These are phyloP conservation scores for Aviceda subcristata DNA, from an alignment of 2,113 vertebrate species.

Conservation along the genomic window DNA sequence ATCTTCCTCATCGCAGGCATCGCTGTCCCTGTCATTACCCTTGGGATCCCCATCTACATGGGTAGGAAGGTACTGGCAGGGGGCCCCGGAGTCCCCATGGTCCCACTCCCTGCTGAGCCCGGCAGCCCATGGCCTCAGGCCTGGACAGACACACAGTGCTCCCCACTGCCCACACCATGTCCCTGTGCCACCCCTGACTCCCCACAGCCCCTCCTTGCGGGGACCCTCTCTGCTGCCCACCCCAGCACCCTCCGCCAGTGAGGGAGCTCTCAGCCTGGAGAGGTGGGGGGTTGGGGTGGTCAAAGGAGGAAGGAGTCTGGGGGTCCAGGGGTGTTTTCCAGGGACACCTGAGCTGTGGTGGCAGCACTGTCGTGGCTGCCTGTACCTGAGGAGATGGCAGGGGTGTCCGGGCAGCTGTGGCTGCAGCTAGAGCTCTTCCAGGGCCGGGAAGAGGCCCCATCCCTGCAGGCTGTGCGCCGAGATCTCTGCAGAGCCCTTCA, in stretches of 20 bases:
- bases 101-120: background rate
- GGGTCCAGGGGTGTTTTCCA: background rate
- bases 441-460: background rate
- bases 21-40: constrained; percentile 85
- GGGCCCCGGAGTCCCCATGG: background rate
- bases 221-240: background rate
- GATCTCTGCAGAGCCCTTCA: background rate
- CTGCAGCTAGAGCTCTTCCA: background rate
- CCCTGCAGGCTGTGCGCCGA: accelerated
- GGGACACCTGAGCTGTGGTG: background rate
- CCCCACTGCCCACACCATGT: background rate
- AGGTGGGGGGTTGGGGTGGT: background rate
- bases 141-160: accelerated
- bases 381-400: background rate
- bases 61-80: constrained; percentile 78
- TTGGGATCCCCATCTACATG: constrained; percentile 88
- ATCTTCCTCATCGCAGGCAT: constrained; percentile 85
- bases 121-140: background rate
- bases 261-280: background rate
- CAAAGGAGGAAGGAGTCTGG: background rate
- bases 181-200: background rate
- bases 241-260: background rate
- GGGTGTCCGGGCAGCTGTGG: background rate
- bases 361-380: background rate
- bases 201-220: background rate